Conservation (phyloP, 2,113 vertebrate genomes). For the Mus pahari region DNA sequence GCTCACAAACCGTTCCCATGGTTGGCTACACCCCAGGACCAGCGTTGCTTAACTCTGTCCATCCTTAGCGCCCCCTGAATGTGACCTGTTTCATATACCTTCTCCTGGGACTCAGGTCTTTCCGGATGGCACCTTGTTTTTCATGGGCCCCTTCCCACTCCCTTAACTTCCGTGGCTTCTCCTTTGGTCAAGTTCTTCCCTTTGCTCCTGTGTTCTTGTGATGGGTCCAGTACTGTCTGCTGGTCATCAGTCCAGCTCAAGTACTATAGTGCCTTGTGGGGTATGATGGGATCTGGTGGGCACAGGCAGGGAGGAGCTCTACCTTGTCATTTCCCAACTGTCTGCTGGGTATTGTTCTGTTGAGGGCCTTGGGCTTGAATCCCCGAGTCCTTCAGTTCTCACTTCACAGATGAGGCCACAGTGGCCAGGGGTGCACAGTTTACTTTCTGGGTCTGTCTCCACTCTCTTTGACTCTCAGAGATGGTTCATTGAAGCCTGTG, state of each 20-base stretch:
- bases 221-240: not conserved
- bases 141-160: not conserved
- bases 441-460: not conserved
- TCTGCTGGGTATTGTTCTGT: not conserved
- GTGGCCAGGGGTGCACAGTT: not conserved
- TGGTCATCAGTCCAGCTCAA: not conserved
- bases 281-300: not conserved
- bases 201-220: not conserved
- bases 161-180: not conserved
- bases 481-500: not conserved
- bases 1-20: not conserved
- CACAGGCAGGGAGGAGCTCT: not conserved
- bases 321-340: not conserved
- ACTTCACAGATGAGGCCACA: not conserved
- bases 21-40: not conserved
- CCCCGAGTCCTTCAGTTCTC: not conserved
- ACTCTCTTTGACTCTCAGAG: not conserved
- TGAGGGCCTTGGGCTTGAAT: accelerated
- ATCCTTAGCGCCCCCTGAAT: not conserved
- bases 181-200: not conserved
- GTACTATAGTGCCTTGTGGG: not conserved
- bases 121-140: not conserved
- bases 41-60: no score
- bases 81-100: not conserved
- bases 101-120: not conserved